Evolutionary conservation across 2,888 invertebrate species (phyloP).

Genomic region (Rotaria sp.): DNA sequence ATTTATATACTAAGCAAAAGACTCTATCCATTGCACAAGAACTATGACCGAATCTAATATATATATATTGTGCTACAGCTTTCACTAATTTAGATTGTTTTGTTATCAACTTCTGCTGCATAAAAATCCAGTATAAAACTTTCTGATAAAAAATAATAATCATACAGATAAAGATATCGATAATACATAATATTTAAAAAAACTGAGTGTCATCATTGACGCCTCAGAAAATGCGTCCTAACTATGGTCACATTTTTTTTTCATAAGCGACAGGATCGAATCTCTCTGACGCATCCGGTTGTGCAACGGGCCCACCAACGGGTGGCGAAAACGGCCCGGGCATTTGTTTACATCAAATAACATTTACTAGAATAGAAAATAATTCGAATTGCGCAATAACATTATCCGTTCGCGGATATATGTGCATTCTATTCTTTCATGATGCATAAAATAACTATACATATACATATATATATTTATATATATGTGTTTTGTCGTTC

Average conservation of each 20-base stretch:
- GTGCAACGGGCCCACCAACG: background rate
- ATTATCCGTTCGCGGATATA: background rate
- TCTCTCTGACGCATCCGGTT: background rate
- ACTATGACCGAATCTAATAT: too few relatives aligned
- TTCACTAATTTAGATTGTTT: too few relatives aligned
- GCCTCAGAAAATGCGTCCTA: background rate
- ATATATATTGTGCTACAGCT: too few relatives aligned
- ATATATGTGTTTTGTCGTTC: background rate
- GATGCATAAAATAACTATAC: too few relatives aligned
- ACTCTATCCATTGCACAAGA: too few relatives aligned
- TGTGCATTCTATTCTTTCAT: too few relatives aligned
- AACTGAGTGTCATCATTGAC: background rate
- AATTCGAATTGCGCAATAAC: background rate
- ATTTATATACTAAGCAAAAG: too few relatives aligned
- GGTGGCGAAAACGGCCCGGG: background rate
- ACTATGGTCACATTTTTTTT: slow-evolving; percentile 2
- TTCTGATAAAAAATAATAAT: too few relatives aligned
- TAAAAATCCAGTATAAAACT: too few relatives aligned
- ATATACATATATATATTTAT: background rate
- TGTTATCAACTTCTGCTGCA: too few relatives aligned
- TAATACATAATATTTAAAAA: too few relatives aligned
- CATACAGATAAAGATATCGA: too few relatives aligned
- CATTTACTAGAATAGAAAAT: background rate
- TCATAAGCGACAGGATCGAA: background rate
- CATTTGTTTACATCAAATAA: background rate